Percentiles rank a stretch among this genome's conserved stretches.
Conservation (phyloP, 2,888 invertebrate genomes). For the Caenorhabditis sp. region DNA sequence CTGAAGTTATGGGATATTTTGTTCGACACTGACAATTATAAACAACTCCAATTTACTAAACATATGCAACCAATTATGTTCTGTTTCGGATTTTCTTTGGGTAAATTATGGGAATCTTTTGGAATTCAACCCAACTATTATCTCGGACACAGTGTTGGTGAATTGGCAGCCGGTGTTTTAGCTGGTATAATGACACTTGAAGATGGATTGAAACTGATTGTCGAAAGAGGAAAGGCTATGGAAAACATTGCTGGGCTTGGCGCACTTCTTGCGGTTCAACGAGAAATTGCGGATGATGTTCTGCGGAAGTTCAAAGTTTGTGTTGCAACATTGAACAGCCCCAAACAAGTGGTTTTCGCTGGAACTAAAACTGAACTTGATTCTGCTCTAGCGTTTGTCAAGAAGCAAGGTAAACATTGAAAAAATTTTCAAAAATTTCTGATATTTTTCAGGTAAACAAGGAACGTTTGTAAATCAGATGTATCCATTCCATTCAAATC, state of each 20-base stretch:
- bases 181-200: slow-evolving; percentile 50
- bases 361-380: slow-evolving; percentile 45
- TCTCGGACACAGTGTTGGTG: slow-evolving; percentile 59
- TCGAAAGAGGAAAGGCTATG: slow-evolving; percentile 55
- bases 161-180: slow-evolving; percentile 49
- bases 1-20: slow-evolving; percentile 36
- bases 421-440: background rate
- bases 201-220: slow-evolving; percentile 48
- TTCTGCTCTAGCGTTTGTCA: slow-evolving; percentile 36
- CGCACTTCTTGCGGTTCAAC: slow-evolving; percentile 53
- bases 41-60: slow-evolving; percentile 37
- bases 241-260: slow-evolving; percentile 51
- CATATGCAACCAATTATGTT: slow-evolving; percentile 58
- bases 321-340: slow-evolving; percentile 53
- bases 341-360: slow-evolving; percentile 55
- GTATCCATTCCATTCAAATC: slow-evolving; percentile 60
- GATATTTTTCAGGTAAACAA: slow-evolving; percentile 31
- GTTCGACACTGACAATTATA: slow-evolving; percentile 32
- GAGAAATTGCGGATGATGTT: slow-evolving; percentile 41
- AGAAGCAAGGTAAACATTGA: slow-evolving; percentile 20
- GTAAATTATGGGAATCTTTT: slow-evolving; percentile 49
- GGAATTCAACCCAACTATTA: slow-evolving; percentile 45
- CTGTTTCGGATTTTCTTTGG: slow-evolving; percentile 49
- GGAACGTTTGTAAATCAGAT: slow-evolving; percentile 55
- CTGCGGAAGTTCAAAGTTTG: slow-evolving; percentile 37